Evolutionary conservation across 92 coral and sea anemone species (phyloP), one percentile per base, ranked within the genome.

Genomic region (Isaurus tuberculatus): DNA sequence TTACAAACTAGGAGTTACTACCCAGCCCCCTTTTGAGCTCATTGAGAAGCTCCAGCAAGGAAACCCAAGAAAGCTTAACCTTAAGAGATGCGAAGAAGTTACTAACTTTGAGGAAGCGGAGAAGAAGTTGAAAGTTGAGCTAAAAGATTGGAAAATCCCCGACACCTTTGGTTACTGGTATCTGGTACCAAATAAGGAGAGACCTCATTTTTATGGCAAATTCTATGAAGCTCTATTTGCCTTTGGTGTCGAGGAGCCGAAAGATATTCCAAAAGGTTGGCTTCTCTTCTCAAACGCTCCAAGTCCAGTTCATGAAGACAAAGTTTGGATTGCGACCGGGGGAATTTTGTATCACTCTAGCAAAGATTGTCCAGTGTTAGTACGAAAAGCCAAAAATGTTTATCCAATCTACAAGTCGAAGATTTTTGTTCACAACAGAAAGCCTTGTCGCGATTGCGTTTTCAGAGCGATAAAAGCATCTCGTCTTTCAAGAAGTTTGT

Each of bases 381-480:
- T 77, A 20, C 67, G 68, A 19, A 77, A 57, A 4, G 82, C 69
- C 8, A 77, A 25, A 58, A 77, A 57, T 58, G 27, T 77, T 5
- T 77, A 58, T 20, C 82, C 82, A n/a, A 77, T 77, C 3, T 77
- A 77, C 70, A 77, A 77, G 69, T 77, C 82, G 19, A 77, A 77
- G 20, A 77, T 77, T 22, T 11, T 37, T 20, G 82, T 77, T 10
- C 82, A 77, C 7, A 77, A 58, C 32, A 15, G 82, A 11, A 77
- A 77, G 43, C 82, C 82, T 20, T 77, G 82, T 25, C 82, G 82
- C 0, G 82, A 77, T 25, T 77, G 82, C 9, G 82, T 58, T 0
- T 34, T 16, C 49, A 67, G 82, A 13, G 82, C 22, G 2, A 34
- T 36, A 6, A 77, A 25, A 27, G 26, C 70, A 0, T 60, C 82